Percentiles rank a stretch among this genome's conserved stretches.
Evolutionary conservation across 1,140 invertebrate genomes (phyloP).

Genomic region (Philotrypesis tridentata): DNA sequence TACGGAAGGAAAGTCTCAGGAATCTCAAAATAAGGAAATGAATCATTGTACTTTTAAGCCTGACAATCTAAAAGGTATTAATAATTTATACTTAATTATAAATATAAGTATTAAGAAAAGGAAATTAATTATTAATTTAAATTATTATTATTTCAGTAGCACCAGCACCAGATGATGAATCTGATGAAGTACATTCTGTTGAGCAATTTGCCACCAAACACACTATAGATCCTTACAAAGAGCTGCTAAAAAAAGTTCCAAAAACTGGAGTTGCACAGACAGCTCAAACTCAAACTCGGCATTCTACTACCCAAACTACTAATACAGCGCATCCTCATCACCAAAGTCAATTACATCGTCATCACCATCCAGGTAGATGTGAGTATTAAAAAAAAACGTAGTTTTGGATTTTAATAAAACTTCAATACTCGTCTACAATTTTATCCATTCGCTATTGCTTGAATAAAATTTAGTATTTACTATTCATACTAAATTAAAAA

Average conservation of each 20-base stretch:
- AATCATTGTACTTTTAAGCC: neutral
- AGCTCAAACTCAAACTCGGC: constrained; percentile 65
- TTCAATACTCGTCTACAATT: neutral
- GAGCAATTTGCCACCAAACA: constrained; percentile 4
- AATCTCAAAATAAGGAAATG: constrained; percentile 16
- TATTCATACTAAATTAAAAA: neutral
- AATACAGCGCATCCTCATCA: constrained; percentile 59
- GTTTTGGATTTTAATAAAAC: neutral
- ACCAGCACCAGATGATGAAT: neutral
- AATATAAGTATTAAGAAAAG: too few species aligned
- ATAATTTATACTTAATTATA: neutral
- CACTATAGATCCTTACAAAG: neutral
- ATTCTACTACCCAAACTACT: constrained; percentile 69
- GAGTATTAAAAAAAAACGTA: constrained; percentile 37
- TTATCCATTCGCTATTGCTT: neutral
- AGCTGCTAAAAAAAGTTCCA: constrained; percentile 39
- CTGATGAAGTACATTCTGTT: neutral
- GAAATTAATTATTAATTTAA: neutral
- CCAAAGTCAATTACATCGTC: constrained; percentile 54
- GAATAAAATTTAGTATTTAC: neutral
- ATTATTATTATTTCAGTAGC: neutral
- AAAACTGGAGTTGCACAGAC: constrained; percentile 38
- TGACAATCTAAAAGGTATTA: constrained; percentile 35
- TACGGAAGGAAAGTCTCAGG: constrained; percentile 44
- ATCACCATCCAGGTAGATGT: constrained; percentile 61